phyloP scores from a whole-genome alignment of 2,888 invertebrate genomes.

The Idaea straminata region DNA sequence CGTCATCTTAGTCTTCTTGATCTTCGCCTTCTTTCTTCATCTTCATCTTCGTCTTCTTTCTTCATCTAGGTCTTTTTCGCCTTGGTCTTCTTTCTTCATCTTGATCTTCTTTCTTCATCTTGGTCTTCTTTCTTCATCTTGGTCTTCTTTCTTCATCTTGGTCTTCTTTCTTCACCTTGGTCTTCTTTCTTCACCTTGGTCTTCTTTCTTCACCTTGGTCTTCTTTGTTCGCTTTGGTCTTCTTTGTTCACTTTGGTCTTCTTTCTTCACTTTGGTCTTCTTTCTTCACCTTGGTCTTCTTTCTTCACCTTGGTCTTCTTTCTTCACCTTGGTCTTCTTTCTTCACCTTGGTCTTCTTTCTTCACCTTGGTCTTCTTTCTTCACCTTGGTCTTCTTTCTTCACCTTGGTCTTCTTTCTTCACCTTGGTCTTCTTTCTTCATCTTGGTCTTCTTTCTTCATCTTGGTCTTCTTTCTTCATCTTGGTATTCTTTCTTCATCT shows the following conservation, averaged over 20 bases:
- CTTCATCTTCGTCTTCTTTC: background rate
- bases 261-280: background rate
- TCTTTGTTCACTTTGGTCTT: background rate
- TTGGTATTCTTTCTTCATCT: background rate
- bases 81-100: slow-evolving; percentile 9
- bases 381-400: background rate
- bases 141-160: background rate
- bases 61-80: slow-evolving; percentile 3
- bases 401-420: background rate
- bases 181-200: slow-evolving; percentile 10
- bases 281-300: background rate
- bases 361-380: background rate
- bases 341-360: background rate
- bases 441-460: background rate
- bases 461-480: background rate
- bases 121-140: slow-evolving; percentile 16
- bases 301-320: background rate
- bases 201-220: slow-evolving; percentile 11
- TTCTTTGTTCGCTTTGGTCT: slow-evolving; percentile 16
- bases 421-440: background rate
- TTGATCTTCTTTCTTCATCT: slow-evolving; percentile 16
- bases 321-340: background rate
- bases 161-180: background rate
- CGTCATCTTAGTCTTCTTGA: slow-evolving; percentile 5
- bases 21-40: slow-evolving; percentile 15